Evolutionary conservation across 92 coral and sea anemone species (phyloP).

Genomic region (Isaurus tuberculatus): DNA sequence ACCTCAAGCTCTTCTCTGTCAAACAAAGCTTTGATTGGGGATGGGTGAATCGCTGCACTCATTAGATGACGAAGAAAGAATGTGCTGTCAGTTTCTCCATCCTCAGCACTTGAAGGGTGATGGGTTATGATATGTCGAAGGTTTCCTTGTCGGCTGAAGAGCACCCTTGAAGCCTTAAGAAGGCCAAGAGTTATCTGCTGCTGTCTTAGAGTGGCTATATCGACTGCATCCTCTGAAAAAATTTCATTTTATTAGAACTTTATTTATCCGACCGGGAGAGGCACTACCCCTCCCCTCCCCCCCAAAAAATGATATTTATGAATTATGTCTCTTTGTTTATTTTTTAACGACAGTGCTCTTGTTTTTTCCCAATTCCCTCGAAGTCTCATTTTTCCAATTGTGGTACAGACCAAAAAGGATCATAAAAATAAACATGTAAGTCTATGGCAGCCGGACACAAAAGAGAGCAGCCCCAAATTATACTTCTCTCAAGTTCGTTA

Average conservation of each 20-base stretch:
- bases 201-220: conserved; percentile 76
- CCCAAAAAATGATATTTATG: too few species aligned
- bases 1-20: conserved; percentile 98
- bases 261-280: neutral
- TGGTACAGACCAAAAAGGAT: too few species aligned
- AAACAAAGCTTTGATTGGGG: conserved; percentile 92
- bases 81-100: conserved; percentile 53
- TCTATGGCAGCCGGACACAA: too few species aligned
- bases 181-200: conserved; percentile 96
- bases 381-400: too few species aligned
- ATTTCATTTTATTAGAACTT: neutral
- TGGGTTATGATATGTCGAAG: conserved; percentile 92
- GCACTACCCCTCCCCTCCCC: too few species aligned
- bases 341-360: too few species aligned
- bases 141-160: conserved; percentile 94
- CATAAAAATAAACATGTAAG: too few species aligned
- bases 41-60: conserved; percentile 95
- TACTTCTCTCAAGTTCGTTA: too few species aligned
- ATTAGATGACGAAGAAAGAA: conserved; percentile 90
- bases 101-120: conserved; percentile 61
- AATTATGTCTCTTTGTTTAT: too few species aligned
- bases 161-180: conserved; percentile 94
- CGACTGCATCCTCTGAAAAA: conserved; percentile 73
- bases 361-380: too few species aligned
- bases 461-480: too few species aligned